A percentile compares a stretch with the other conserved stretches of the same genome.
Evolutionary conservation across 1,140 invertebrate genomes (phyloP).

Genomic region (Zaprionus gabonicus): DNA sequence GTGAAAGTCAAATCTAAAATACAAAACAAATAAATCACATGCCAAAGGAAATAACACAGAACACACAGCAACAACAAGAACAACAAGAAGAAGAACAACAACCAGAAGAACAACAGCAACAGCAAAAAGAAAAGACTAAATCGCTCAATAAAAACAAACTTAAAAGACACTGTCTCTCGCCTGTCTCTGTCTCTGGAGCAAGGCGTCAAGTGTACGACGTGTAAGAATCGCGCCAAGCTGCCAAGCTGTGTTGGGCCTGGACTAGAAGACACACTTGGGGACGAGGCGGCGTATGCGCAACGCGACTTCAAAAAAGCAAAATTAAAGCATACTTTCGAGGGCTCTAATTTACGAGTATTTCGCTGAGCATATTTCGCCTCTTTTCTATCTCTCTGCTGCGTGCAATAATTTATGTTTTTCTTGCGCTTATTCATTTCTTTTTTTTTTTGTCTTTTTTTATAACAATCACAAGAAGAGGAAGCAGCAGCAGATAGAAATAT

Average conservation of each 20-base stretch:
- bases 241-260: slow-evolving; percentile 7
- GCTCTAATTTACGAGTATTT: slow-evolving; percentile 56
- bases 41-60: slow-evolving; percentile 47
- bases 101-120: not conserved
- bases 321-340: slow-evolving; percentile 71
- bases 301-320: slow-evolving; percentile 18
- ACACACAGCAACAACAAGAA: slow-evolving; percentile 24
- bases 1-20: slow-evolving; percentile 70
- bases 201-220: slow-evolving; percentile 7
- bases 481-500: slow-evolving; percentile 64
- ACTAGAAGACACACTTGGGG: not conserved
- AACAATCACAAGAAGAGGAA: slow-evolving; percentile 50
- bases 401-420: slow-evolving; percentile 65
- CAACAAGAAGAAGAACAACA: slow-evolving; percentile 5
- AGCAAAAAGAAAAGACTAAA: slow-evolving; percentile 12
- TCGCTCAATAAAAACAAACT: slow-evolving; percentile 43
- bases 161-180: slow-evolving; percentile 32
- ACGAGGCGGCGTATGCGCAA: slow-evolving; percentile 51
- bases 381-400: slow-evolving; percentile 50
- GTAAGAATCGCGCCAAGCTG: slow-evolving; percentile 38
- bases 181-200: not conserved
- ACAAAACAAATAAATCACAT: slow-evolving; percentile 73
- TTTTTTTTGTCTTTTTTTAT: not conserved
- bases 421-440: slow-evolving; percentile 7
- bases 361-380: slow-evolving; percentile 49